Evolutionary conservation across 2,113 vertebrate species (phyloP).

Genomic region (Rana temporaria): DNA sequence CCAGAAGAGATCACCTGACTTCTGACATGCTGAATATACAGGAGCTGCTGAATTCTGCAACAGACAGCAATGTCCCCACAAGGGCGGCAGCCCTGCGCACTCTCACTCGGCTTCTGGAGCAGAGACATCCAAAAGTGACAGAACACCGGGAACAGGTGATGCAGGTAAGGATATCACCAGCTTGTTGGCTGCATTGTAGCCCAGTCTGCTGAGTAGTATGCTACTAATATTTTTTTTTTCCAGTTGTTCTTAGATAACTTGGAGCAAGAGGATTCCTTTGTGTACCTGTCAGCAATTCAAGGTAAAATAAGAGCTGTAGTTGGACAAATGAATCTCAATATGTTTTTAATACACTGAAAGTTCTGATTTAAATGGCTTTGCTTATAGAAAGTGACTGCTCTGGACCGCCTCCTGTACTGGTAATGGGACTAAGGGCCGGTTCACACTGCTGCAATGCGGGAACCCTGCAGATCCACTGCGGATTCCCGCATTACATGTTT

Average conservation of each 20-base stretch:
- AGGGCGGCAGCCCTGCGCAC: constrained; percentile 81
- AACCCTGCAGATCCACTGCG: no score
- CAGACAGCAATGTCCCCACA: constrained; percentile 81
- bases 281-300: constrained; percentile 98
- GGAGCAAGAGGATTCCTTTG: constrained; percentile 89
- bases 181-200: fast-evolving
- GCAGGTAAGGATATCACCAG: constrained; percentile 68
- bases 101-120: constrained; percentile 74
- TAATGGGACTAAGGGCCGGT: no score
- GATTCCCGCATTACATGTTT: no score
- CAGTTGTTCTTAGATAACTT: constrained; percentile 93
- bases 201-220: not conserved
- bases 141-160: constrained; percentile 80
- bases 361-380: no score
- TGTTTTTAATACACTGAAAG: no score
- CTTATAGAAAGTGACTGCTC: no score
- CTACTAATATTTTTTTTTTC: constrained; percentile 44
- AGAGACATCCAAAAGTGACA: constrained; percentile 67
- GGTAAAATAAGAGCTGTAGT: constrained; percentile 71
- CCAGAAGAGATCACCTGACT: not conserved
- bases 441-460: no score
- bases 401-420: no score
- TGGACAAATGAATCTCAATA: no score
- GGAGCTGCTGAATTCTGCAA: constrained; percentile 79
- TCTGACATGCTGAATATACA: not conserved